Evolutionary conservation across 2,888 invertebrate species (phyloP), one percentile per base, ranked within the genome.

Genomic region (Nineta flava): DNA sequence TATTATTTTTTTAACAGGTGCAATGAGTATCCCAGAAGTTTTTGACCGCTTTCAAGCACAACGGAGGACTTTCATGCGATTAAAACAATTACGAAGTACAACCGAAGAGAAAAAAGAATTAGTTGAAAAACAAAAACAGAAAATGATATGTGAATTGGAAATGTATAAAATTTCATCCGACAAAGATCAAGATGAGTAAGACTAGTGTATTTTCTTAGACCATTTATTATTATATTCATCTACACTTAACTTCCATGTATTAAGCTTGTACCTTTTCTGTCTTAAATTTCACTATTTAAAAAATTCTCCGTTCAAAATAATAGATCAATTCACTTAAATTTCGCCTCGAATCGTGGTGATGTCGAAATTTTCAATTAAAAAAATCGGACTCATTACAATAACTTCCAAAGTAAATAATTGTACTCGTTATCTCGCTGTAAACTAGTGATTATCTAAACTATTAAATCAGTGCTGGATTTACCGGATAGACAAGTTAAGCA

Each of bases 181-280:
- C 10, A 83, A 83, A 63, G 85, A 86, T 58, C 80, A 79, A 52
- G 86, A 87, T 68, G 80, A 82, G 87, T 87, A 66, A 70, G 76
- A 66, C 40, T 17, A 44, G 38, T 38, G 9, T 26, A 26, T n/a
- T 15, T 16, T 3, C 10, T 13, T 13, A 41, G 15, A 42, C 13
- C 15, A 15, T 42, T n/a, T 35, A 35, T 12, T n/a, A 34, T 9
- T 34, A 34, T 34, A 9, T 34, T 9, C 10, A 35, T 35, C n/a
- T 6, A 9, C n/a, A 10, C 12, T 3, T 47, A 3, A 44, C 15
- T 43, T 17, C 13, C 13, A 12, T 43, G 41, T 17, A 47, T 31
- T 6, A 31, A 7, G n/a, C 35, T 47, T 3, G 19, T 35, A 13
- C 15, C 34, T 13, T 4, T 38, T n/a, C 26, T 42, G 2, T 34